Evolutionary conservation across 1,140 invertebrate genomes (phyloP), one percentile per base, ranked within the genome.

Genomic region (Antheraea mylitta): DNA sequence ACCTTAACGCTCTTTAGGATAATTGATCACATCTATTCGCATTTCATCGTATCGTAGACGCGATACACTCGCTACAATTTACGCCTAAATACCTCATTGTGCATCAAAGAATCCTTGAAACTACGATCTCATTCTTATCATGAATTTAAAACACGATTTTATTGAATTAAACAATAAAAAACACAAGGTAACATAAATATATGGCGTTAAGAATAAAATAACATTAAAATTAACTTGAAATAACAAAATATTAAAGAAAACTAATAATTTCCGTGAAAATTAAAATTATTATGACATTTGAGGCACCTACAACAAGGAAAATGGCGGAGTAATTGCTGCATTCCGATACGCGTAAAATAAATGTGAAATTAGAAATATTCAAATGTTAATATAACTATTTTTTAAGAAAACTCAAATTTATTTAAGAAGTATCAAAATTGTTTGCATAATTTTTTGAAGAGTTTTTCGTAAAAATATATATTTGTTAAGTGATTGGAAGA

Each of bases 261-360:
- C 70, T 62, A 73, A 76, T 81, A 89, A 83, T 87, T 75, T 73
- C 73, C 70, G 66, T 68, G 72, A 75, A 83, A 85, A 87, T 83
- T 83, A 77, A 86, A 91, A 91, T 89, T 91, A 91, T 91, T 91
- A 91, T 91, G 89, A 91, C 87, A 91, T 91, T 90, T 90, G 87
- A 89, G 79, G 86, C 88, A 88, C 87, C 87, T 90, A 91, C 86
- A 90, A 91, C 87, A 91, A 90, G 87, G 87, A 91, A 91, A 89
- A 91, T 91, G 89, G 89, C 88, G 89, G 78, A 80, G 71, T 77
- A 79, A 74, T 63, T 58, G 53, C 53, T 67, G 79, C 75, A 42
- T 37, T 74, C 45, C 65, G 42, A 59, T 66, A 58, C 30, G 59
- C 65, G 65, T 59, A 58, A 65, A 19, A 65, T 30, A 30, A 30